A percentile compares a stretch with the other conserved stretches of the same genome.
Conservation (phyloP, 2,888 invertebrate genomes). For the Autographa pulchrina region DNA sequence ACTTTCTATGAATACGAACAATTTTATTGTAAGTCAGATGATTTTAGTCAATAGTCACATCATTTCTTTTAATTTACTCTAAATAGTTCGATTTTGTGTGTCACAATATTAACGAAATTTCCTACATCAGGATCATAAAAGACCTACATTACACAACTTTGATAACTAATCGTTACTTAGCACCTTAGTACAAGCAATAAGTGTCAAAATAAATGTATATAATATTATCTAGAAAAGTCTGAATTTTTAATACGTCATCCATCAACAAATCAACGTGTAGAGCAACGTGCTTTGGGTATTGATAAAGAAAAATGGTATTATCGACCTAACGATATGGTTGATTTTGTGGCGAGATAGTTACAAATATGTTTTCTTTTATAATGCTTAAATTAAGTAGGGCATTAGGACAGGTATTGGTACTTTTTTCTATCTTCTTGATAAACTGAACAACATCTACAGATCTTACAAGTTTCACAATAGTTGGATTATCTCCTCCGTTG, state of each 20-base stretch:
- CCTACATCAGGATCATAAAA: background rate
- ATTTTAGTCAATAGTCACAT: too few species aligned
- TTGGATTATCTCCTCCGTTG: background rate
- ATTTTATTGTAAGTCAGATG: too few species aligned
- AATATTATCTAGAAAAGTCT: slow-evolving; percentile 19
- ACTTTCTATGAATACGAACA: too few species aligned
- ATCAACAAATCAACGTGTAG: slow-evolving; percentile 6
- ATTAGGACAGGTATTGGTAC: background rate
- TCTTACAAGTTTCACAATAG: background rate
- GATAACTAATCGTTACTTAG: background rate
- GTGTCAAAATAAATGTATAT: background rate
- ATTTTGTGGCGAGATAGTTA: slow-evolving; percentile 12
- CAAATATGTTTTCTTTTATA: background rate
- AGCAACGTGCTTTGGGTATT: slow-evolving; percentile 16
- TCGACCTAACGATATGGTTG: slow-evolving; percentile 13
- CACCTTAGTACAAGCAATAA: background rate
- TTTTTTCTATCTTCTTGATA: background rate
- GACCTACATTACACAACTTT: background rate
- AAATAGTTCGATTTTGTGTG: too few species aligned
- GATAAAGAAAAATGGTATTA: slow-evolving; percentile 14
- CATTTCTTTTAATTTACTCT: too few species aligned
- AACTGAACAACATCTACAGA: background rate
- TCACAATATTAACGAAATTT: background rate
- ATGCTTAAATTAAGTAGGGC: background rate
- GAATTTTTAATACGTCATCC: background rate